phyloP scores from a whole-genome alignment of 2,113 vertebrate genomes.

The Jaculus jaculus region DNA sequence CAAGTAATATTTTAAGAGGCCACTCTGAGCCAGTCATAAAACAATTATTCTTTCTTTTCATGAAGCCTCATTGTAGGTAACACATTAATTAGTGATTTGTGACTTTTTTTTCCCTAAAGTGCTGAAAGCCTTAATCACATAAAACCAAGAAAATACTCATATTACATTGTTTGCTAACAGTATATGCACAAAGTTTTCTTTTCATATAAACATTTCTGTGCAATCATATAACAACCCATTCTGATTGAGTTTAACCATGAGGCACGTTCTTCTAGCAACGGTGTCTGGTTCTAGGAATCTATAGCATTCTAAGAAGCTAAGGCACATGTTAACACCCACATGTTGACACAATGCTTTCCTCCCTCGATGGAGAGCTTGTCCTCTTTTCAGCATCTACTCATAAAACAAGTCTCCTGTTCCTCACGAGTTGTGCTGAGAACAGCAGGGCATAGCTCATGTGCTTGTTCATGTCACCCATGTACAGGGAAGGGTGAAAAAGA shows the following conservation, averaged over 20 bases:
- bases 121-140: neutral
- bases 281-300: slow-evolving; percentile 1
- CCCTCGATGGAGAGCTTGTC: neutral
- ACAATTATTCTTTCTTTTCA: neutral
- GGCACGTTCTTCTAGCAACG: neutral
- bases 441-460: neutral
- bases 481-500: neutral
- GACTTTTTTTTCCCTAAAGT: neutral
- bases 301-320: neutral
- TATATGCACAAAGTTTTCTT: neutral
- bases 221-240: neutral
- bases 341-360: neutral
- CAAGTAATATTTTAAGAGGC: neutral
- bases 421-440: neutral
- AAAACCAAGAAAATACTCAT: neutral
- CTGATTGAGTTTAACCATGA: neutral
- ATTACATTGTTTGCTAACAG: neutral
- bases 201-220: slow-evolving; percentile 24
- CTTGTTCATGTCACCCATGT: too few species aligned
- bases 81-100: neutral
- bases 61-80: neutral
- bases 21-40: neutral
- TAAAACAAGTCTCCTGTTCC: neutral
- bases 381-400: neutral
- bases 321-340: neutral